Percentiles rank a stretch among this genome's conserved stretches.
Evolutionary conservation across 2,888 invertebrate genomes (phyloP).

Genomic region (Leptopilina myrica): DNA sequence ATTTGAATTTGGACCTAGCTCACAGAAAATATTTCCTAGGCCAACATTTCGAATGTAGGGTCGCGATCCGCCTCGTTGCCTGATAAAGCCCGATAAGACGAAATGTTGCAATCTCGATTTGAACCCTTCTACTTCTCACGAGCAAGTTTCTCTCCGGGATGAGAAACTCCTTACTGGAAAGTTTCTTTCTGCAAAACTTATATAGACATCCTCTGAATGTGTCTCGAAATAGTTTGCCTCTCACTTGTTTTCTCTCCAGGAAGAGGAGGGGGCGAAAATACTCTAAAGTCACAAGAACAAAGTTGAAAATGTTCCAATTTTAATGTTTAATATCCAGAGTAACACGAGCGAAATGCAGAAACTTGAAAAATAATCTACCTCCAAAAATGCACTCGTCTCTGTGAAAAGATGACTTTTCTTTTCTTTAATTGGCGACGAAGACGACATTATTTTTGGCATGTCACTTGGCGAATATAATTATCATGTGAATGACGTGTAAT

Average conservation of each 20-base stretch:
- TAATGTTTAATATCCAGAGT: constrained; percentile 18
- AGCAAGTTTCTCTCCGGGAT: constrained; percentile 9
- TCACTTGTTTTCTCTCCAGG: constrained; percentile 2
- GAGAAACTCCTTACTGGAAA: background rate
- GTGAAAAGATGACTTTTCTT: too few relatives aligned
- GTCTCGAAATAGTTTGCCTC: constrained; percentile 35
- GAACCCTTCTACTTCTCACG: constrained; percentile 5
- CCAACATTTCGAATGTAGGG: constrained; percentile 34
- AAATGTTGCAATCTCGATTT: constrained; percentile 13
- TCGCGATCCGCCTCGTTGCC: constrained; percentile 40
- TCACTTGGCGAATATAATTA: too few relatives aligned
- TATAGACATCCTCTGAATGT: constrained; percentile 8
- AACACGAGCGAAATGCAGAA: background rate
- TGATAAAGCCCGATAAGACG: constrained; percentile 37
- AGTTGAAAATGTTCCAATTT: constrained; percentile 26
- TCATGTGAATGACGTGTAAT: too few relatives aligned
- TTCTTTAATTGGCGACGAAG: too few relatives aligned
- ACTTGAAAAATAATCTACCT: background rate
- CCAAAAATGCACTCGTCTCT: too few relatives aligned
- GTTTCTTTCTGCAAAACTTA: constrained; percentile 31
- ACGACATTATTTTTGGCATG: too few relatives aligned
- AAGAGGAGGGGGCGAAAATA: background rate
- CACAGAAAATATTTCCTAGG: too few relatives aligned
- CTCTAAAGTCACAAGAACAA: constrained; percentile 22
- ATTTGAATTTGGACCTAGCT: too few relatives aligned